Evolutionary conservation across 2,113 vertebrate genomes (phyloP).

Genomic region (Saguinus midas): DNA sequence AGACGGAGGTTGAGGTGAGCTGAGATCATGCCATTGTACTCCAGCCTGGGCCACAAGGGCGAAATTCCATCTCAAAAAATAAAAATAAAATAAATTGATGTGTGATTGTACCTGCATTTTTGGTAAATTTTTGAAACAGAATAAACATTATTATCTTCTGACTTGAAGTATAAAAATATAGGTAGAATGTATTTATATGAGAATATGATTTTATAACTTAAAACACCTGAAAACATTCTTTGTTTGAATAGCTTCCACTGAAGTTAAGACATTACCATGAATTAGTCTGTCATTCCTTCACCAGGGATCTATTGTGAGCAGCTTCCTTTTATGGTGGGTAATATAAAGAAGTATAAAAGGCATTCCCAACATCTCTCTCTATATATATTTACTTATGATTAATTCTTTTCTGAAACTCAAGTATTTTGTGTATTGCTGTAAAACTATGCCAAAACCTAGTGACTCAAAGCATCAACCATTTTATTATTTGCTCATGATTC

Average conservation of each 20-base stretch:
- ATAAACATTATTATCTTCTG: conserved; percentile 43
- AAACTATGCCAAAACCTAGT: conserved; percentile 45
- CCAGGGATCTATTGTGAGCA: neutral
- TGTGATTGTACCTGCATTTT: conserved; percentile 50
- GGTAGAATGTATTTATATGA: conserved; percentile 37
- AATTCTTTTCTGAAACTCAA: conserved; percentile 24
- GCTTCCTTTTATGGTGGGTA: neutral
- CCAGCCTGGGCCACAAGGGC: no score
- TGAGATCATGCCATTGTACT: no score
- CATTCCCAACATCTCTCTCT: neutral
- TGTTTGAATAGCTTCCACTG: conserved; percentile 2
- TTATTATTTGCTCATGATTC: conserved; percentile 26
- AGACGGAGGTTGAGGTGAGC: no score
- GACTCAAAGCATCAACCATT: neutral
- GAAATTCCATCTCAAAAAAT: no score
- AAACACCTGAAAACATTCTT: conserved; percentile 20
- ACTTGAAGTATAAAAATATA: conserved; percentile 48
- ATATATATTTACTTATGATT: conserved; percentile 18
- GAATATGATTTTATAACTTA: neutral
- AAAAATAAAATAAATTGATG: neutral
- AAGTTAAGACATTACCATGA: conserved; percentile 30
- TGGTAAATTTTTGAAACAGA: conserved; percentile 34
- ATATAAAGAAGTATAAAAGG: conserved; percentile 12
- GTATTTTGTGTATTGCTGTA: conserved; percentile 28
- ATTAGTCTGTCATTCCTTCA: conserved; percentile 24